phyloP scores from a whole-genome alignment of 2,888 invertebrate species.

The Lithophane socia region DNA sequence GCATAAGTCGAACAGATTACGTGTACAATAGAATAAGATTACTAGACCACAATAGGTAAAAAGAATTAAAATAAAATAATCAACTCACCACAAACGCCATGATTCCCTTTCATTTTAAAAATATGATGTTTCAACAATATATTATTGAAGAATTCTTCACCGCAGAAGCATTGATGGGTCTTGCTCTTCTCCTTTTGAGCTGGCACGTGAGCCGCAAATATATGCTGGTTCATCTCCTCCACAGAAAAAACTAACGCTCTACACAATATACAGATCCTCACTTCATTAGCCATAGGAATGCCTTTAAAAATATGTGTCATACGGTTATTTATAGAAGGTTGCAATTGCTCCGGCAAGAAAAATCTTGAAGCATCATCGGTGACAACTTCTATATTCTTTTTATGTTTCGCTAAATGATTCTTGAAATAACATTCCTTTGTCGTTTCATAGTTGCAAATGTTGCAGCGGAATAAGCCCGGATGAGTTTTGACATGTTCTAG shows the following conservation, averaged over 20 bases:
- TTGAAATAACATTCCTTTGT: slow-evolving; percentile 61
- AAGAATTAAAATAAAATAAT: background rate
- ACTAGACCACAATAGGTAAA: too few species aligned
- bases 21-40: too few species aligned
- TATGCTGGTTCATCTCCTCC: slow-evolving; percentile 65
- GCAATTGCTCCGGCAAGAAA: slow-evolving; percentile 42
- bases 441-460: slow-evolving; percentile 69
- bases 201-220: slow-evolving; percentile 65
- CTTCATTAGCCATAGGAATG: slow-evolving; percentile 55
- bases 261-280: slow-evolving; percentile 78
- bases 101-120: slow-evolving; percentile 70
- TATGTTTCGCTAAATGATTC: slow-evolving; percentile 69
- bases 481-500: slow-evolving; percentile 71
- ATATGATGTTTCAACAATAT: slow-evolving; percentile 79
- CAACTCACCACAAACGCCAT: slow-evolving; percentile 61
- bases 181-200: slow-evolving; percentile 10
- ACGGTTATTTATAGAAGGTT: slow-evolving; percentile 32
- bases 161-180: slow-evolving; percentile 72
- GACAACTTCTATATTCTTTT: accelerated
- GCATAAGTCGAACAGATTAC: too few species aligned
- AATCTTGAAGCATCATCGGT: slow-evolving; percentile 30
- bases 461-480: slow-evolving; percentile 67
- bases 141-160: slow-evolving; percentile 73
- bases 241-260: slow-evolving; percentile 70
- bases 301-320: slow-evolving; percentile 67